Conservation (phyloP, 2,113 vertebrate genomes). For the Phoxinus phoxinus region DNA sequence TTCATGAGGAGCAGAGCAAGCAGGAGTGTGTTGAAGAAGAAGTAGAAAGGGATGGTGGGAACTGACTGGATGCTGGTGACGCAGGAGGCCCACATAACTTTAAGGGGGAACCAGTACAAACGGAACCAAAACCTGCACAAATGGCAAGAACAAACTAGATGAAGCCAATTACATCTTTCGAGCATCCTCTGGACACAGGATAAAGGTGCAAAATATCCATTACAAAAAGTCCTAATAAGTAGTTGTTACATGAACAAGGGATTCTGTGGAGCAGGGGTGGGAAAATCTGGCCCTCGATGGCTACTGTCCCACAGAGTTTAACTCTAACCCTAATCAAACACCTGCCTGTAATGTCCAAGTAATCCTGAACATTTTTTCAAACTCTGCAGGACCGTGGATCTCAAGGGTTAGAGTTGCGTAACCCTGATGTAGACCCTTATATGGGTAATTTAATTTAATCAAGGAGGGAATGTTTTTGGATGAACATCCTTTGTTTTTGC, state of each 20-base stretch:
- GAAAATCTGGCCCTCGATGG: background rate
- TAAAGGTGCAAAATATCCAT: background rate
- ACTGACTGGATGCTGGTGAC: conserved; percentile 85
- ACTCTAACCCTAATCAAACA: background rate
- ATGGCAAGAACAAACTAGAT: conserved; percentile 2
- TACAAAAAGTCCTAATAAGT: background rate
- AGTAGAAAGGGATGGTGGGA: conserved; percentile 94
- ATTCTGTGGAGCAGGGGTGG: background rate
- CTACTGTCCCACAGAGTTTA: background rate
- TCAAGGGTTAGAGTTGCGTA: background rate
- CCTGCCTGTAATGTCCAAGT: background rate
- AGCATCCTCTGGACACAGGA: background rate
- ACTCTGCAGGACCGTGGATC: background rate
- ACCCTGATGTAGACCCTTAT: background rate
- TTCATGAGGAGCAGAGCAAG: conserved; percentile 91
- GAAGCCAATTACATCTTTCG: background rate
- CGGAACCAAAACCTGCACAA: conserved; percentile 95
- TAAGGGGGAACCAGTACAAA: conserved; percentile 98
- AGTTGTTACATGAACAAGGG: background rate
- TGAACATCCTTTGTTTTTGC: background rate
- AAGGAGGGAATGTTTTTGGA: background rate
- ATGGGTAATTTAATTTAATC: background rate
- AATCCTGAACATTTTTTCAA: background rate
- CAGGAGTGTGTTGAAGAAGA: conserved; percentile 95
- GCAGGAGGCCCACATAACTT: conserved; percentile 90